Evolutionary conservation across 2,888 invertebrate genomes (phyloP), one percentile per base, ranked within the genome.

Genomic region (Rhogogaster chlorosoma): DNA sequence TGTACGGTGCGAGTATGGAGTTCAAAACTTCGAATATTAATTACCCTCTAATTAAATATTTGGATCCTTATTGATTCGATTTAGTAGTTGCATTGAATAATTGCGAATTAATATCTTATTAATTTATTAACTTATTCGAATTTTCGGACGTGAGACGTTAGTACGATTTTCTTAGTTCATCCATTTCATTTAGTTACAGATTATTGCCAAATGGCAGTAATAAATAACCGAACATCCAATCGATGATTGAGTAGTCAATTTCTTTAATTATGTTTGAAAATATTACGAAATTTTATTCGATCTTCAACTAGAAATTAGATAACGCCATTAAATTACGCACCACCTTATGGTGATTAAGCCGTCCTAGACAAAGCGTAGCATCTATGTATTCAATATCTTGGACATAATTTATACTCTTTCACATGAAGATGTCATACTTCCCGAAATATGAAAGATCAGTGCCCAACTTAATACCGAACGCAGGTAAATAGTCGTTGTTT

Each of bases 61-160:
- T 87, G 88, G 89, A 89, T 89, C 88, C 88, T 88, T 86, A 88
- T 89, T 88, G 87, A 89, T 88, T 89, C 88, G 85, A 85, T 87
- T 84, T 86, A 86, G 88, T 88, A 87, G 85, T 87, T 88, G 83
- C 87, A 87, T 86, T 85, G 84, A 70, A 87, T 87, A 86, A 87
- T 86, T 86, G 85, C 84, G 86, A 87, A 84, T 87, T 85, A 87
- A 85, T 83, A 32, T 84, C 84, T 88, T 84, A 85, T 88, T 87
- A 87, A 85, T 87, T 88, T 88, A 87, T 88, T 88, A 87, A 89
- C 78, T 89, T 89, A 86, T 88, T 86, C 84, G 85, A 85, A 85
- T 84, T 70, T 67, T 15, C 32, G 26, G 26, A 61, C 80, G 82
- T 70, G 22, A 77, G 42, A 53, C 22, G 49, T 82, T 26, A 32